phyloP scores from a whole-genome alignment of 1,140 invertebrate genomes.

The Penaeus vannamei region DNA sequence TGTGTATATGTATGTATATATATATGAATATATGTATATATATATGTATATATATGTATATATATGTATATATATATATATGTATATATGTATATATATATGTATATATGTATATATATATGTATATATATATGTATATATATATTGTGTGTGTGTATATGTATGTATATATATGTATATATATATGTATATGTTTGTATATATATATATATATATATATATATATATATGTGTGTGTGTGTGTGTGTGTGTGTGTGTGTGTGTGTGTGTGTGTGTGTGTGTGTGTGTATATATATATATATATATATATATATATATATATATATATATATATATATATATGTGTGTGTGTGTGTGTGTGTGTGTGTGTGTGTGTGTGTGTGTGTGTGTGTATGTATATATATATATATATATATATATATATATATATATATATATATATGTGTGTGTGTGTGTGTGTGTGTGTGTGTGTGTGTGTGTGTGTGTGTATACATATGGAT shows the following conservation, averaged over 20 bases:
- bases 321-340: neutral
- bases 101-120: neutral
- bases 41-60: too few species aligned
- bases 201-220: slow-evolving; percentile 11
- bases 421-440: too few species aligned
- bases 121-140: neutral
- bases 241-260: neutral
- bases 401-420: too few species aligned
- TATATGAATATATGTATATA: too few species aligned
- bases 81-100: neutral
- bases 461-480: neutral
- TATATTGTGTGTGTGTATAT: neutral
- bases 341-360: too few species aligned
- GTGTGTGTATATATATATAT: slow-evolving; percentile 18
- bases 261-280: neutral
- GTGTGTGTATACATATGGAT: neutral
- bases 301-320: neutral
- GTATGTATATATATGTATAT: neutral
- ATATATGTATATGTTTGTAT: neutral
- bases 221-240: slow-evolving; percentile 3
- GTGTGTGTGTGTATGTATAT: too few species aligned
- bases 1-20: too few species aligned
- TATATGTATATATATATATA: too few species aligned
- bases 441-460: neutral
- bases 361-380: too few species aligned